Evolutionary conservation across 2,113 vertebrate genomes (phyloP).

Genomic region (Mesitornis unicolor): DNA sequence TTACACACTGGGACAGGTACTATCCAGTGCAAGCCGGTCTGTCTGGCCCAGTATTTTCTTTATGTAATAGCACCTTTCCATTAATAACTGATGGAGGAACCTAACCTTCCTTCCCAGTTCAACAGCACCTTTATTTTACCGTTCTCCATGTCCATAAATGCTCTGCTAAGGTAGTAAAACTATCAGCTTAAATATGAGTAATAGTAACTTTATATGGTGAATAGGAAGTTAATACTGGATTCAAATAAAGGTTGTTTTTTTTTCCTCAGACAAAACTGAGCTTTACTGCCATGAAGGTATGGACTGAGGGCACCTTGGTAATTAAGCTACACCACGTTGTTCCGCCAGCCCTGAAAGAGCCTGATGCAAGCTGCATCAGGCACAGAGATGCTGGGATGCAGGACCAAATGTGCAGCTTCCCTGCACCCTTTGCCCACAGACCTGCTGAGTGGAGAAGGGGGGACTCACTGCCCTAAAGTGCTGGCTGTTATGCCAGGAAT

Average conservation of each 20-base stretch:
- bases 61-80: neutral
- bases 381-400: neutral
- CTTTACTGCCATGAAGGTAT: neutral
- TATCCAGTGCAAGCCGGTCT: neutral
- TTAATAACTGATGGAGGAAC: neutral
- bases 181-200: neutral
- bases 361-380: neutral
- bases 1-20: neutral
- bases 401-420: neutral
- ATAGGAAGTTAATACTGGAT: neutral
- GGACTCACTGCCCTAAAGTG: neutral
- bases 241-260: neutral
- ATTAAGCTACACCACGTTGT: neutral
- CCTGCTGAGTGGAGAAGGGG: neutral
- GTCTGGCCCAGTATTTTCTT: neutral
- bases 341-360: neutral
- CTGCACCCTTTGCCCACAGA: fast-evolving
- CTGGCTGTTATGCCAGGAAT: neutral
- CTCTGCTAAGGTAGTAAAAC: neutral
- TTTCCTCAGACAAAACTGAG: neutral
- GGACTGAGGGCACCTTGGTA: neutral
- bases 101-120: neutral
- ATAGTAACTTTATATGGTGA: neutral
- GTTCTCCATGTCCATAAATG: neutral
- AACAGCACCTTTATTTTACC: neutral